A percentile compares a stretch with the other conserved stretches of the same genome.
Conservation (phyloP, 2,888 invertebrate species). For the Orgyia antiqua region DNA sequence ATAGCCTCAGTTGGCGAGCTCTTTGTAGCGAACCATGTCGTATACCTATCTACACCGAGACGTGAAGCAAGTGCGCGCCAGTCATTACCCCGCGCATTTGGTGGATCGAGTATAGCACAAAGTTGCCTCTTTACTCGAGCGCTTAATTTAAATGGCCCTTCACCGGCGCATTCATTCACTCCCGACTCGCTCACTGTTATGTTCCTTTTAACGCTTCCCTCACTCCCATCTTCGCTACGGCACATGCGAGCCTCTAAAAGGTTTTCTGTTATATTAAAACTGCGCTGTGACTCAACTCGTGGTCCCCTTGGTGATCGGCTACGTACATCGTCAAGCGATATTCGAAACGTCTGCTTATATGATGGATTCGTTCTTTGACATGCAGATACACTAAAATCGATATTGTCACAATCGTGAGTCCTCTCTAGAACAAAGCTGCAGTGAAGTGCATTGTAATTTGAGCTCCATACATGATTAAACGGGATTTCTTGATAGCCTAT, state of each 20-base stretch:
- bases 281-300: slow-evolving; percentile 66
- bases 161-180: slow-evolving; percentile 78
- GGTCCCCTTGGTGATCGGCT: slow-evolving; percentile 68
- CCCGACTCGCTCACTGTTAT: slow-evolving; percentile 80
- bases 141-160: slow-evolving; percentile 79
- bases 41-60: slow-evolving; percentile 95
- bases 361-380: slow-evolving; percentile 71
- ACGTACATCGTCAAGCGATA: slow-evolving; percentile 65
- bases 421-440: slow-evolving; percentile 92
- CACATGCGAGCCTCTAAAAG: slow-evolving; percentile 67
- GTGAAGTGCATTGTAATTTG: slow-evolving; percentile 90
- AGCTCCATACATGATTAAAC: slow-evolving; percentile 94
- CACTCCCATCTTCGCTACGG: slow-evolving; percentile 66
- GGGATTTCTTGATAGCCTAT: slow-evolving; percentile 93
- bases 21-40: slow-evolving; percentile 98
- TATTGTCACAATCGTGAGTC: slow-evolving; percentile 76
- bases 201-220: slow-evolving; percentile 66
- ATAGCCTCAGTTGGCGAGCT: slow-evolving; percentile 98
- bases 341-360: slow-evolving; percentile 70
- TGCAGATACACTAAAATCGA: slow-evolving; percentile 66
- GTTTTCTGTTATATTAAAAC: slow-evolving; percentile 72
- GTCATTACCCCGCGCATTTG: slow-evolving; percentile 94
- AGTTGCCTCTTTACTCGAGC: slow-evolving; percentile 75
- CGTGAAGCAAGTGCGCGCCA: slow-evolving; percentile 97
- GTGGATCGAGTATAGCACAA: slow-evolving; percentile 89